These are phyloP conservation scores for Zonotrichia leucophrys DNA, from an alignment of 2,113 vertebrate species.

Conservation along the genomic window DNA sequence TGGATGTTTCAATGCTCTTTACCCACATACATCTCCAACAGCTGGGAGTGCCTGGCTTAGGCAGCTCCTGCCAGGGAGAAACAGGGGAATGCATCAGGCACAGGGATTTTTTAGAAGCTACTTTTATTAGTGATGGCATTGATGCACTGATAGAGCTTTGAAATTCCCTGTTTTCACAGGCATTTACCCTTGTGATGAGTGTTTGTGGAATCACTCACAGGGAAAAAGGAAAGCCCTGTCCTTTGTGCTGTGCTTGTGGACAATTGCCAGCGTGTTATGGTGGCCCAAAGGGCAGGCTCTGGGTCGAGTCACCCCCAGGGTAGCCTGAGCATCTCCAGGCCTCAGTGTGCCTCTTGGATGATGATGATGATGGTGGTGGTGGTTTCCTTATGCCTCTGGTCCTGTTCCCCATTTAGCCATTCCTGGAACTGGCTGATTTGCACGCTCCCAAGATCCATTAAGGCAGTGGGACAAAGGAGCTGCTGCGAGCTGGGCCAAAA, in stretches of 20 bases:
- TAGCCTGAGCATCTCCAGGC: neutral
- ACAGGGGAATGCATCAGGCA: neutral
- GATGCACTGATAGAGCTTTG: neutral
- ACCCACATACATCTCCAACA: neutral
- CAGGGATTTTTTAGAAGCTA: neutral
- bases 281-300: neutral
- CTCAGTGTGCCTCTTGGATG: neutral
- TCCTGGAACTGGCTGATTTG: neutral
- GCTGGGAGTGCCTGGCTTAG: neutral
- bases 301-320: neutral
- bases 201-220: neutral
- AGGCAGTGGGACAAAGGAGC: conserved; percentile 6
- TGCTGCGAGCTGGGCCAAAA: conserved; percentile 47
- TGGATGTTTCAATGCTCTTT: neutral
- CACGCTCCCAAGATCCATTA: neutral
- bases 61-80: neutral
- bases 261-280: neutral
- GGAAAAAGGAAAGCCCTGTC: neutral
- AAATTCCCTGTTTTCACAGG: neutral
- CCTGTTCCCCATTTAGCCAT: neutral
- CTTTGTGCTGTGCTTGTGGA: neutral
- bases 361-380: neutral
- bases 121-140: neutral
- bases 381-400: neutral
- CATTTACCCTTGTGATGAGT: neutral